Evolutionary conservation across 2,888 invertebrate genomes (phyloP).

Genomic region (Nycteola revayana): DNA sequence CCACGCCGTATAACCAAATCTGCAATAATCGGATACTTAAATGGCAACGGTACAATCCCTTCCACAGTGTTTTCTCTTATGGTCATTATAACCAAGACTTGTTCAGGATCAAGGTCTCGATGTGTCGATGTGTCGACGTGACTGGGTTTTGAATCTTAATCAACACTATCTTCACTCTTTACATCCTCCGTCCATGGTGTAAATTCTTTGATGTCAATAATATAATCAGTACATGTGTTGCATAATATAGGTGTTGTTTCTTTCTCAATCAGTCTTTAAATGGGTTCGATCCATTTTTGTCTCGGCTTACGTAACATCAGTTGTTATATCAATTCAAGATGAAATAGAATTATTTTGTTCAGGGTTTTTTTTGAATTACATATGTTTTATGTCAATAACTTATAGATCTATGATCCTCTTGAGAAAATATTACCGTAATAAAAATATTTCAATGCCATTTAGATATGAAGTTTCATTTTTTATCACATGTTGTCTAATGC

Average conservation of each 20-base stretch:
- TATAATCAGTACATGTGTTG: slow-evolving; percentile 21
- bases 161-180: slow-evolving; percentile 28
- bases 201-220: slow-evolving; percentile 23
- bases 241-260: slow-evolving; percentile 19
- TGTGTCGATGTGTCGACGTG: slow-evolving; percentile 22
- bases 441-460: not conserved
- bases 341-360: slow-evolving; percentile 1
- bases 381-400: too few relatives aligned
- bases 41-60: slow-evolving; percentile 35
- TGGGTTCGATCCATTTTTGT: slow-evolving; percentile 12
- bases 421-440: not conserved
- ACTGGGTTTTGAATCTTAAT: slow-evolving; percentile 30
- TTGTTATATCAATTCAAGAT: slow-evolving; percentile 1
- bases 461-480: slow-evolving; percentile 14
- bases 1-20: slow-evolving; percentile 56
- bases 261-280: slow-evolving; percentile 17
- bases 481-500: slow-evolving; percentile 34
- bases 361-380: not conserved
- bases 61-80: slow-evolving; percentile 35
- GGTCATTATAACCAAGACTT: slow-evolving; percentile 43
- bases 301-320: slow-evolving; percentile 7
- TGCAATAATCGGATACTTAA: slow-evolving; percentile 35
- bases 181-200: slow-evolving; percentile 16
- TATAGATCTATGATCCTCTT: not conserved
- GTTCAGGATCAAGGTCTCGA: slow-evolving; percentile 42